Percentiles rank a stretch among this genome's conserved stretches.
Evolutionary conservation across 2,888 invertebrate genomes (phyloP).

Genomic region (Listrodromus nycthemerus): DNA sequence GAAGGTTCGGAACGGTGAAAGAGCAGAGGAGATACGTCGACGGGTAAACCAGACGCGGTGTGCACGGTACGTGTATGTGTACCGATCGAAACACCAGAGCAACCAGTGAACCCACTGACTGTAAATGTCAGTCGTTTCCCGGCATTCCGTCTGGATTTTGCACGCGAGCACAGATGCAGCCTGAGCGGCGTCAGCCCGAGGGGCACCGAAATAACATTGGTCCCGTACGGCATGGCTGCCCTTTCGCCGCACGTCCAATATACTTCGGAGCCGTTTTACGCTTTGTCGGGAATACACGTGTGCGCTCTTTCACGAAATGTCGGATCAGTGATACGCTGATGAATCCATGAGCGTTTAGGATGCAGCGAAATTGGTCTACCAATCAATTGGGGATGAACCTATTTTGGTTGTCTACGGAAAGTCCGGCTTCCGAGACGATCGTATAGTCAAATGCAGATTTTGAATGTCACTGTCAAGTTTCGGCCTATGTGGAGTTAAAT

Average conservation of each 20-base stretch:
- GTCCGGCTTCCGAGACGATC: neutral
- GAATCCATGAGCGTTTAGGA: neutral
- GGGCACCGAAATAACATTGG: conserved; percentile 56
- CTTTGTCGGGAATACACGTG: neutral
- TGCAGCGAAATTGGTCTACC: neutral
- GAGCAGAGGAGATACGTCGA: conserved; percentile 55
- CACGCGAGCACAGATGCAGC: conserved; percentile 55
- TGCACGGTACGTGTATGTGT: conserved; percentile 7
- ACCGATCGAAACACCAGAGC: conserved; percentile 42
- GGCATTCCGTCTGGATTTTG: conserved; percentile 67
- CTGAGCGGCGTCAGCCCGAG: conserved; percentile 36
- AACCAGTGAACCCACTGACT: conserved; percentile 52
- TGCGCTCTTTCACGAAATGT: conserved; percentile 23
- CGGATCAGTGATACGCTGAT: conserved; percentile 51
- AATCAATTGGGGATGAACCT: neutral
- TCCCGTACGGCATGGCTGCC: conserved; percentile 62
- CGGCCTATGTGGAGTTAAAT: too few species aligned
- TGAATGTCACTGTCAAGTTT: neutral
- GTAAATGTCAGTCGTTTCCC: conserved; percentile 70
- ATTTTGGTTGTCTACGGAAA: neutral
- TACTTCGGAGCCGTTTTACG: conserved; percentile 28
- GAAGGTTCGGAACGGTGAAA: conserved; percentile 32
- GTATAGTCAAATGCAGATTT: neutral
- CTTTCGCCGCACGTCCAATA: conserved; percentile 53
- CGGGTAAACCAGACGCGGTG: conserved; percentile 40